A percentile compares a stretch with the other conserved stretches of the same genome.
phyloP scores from a whole-genome alignment of 2,888 invertebrate genomes.

The Anaspis maculata region DNA sequence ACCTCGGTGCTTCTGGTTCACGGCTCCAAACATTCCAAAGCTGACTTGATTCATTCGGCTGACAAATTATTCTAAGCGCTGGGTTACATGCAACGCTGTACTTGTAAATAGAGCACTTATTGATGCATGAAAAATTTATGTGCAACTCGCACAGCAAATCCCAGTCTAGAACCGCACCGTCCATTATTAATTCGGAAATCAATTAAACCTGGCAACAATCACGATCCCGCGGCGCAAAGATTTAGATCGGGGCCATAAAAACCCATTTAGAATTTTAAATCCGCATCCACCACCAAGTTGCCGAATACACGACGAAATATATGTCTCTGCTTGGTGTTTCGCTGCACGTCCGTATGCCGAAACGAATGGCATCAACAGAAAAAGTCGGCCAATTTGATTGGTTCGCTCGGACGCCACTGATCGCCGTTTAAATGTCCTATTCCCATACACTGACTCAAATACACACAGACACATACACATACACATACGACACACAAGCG shows the following conservation, averaged over 20 bases:
- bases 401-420: slow-evolving; percentile 29
- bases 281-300: too few relatives aligned
- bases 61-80: too few relatives aligned
- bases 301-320: slow-evolving; percentile 16
- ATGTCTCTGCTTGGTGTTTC: not conserved
- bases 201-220: slow-evolving; percentile 18
- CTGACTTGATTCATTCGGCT: too few relatives aligned
- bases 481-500: too few relatives aligned
- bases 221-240: slow-evolving; percentile 14
- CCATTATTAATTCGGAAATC: too few relatives aligned
- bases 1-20: too few relatives aligned
- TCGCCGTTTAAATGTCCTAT: slow-evolving; percentile 33
- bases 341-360: slow-evolving; percentile 20
- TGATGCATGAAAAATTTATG: not conserved
- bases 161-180: too few relatives aligned
- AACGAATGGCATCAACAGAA: too few relatives aligned
- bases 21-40: too few relatives aligned
- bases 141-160: not conserved
- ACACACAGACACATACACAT: too few relatives aligned
- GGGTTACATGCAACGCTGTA: too few relatives aligned
- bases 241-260: slow-evolving; percentile 15
- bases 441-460: slow-evolving; percentile 10
- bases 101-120: too few relatives aligned
- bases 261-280: slow-evolving; percentile 19
- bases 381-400: slow-evolving; percentile 32